Evolutionary conservation across 2,888 invertebrate genomes (phyloP).

Genomic region (Hypolimnas misippus): DNA sequence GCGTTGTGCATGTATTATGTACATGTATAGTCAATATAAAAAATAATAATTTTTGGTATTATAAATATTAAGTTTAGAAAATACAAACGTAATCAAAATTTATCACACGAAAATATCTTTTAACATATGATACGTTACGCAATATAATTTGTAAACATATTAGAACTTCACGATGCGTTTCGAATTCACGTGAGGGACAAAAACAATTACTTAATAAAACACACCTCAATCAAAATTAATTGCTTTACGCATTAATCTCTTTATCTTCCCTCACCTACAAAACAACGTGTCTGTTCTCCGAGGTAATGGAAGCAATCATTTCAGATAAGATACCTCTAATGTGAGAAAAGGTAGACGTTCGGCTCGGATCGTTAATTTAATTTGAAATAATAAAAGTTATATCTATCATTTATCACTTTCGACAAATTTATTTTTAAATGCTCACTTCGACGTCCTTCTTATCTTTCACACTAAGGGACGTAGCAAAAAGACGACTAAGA

Average conservation of each 20-base stretch:
- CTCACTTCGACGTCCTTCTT: conserved; percentile 74
- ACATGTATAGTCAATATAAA: too few relatives aligned
- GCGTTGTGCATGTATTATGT: too few relatives aligned
- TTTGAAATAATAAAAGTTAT: conserved; percentile 83
- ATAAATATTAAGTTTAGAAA: not conserved
- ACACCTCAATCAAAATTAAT: conserved; percentile 84
- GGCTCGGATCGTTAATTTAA: conserved; percentile 81
- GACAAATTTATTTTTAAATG: conserved; percentile 84
- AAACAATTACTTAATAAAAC: conserved; percentile 81
- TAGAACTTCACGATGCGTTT: conserved; percentile 64
- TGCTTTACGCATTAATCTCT: conserved; percentile 83
- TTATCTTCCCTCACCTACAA: conserved; percentile 77
- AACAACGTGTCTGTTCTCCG: conserved; percentile 76
- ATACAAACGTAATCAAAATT: conserved; percentile 27
- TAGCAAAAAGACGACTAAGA: conserved; percentile 59
- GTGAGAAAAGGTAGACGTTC: conserved; percentile 81
- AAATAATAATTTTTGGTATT: too few relatives aligned
- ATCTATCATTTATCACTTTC: conserved; percentile 83
- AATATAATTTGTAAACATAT: conserved; percentile 52
- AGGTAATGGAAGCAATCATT: conserved; percentile 83
- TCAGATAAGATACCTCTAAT: conserved; percentile 82
- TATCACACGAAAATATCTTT: too few relatives aligned
- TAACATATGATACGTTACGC: too few relatives aligned
- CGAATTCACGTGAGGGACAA: conserved; percentile 76
- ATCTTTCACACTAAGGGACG: conserved; percentile 65